phyloP scores from a whole-genome alignment of 2,113 vertebrate species.

The Calyptomena viridis region DNA sequence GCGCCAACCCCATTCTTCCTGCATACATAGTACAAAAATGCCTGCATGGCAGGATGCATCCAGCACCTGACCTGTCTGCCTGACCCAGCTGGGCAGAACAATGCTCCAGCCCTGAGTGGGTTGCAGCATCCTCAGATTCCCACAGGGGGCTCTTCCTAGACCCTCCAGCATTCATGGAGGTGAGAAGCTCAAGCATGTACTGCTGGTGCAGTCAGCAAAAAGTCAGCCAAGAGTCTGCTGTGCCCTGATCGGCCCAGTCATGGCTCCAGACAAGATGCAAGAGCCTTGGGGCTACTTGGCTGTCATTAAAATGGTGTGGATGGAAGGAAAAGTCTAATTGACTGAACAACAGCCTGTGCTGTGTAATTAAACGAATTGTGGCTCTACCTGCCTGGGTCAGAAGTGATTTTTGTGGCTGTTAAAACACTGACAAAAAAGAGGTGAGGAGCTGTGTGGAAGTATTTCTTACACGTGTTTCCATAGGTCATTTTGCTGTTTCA shows the following conservation, averaged over 20 bases:
- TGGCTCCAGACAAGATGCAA: background rate
- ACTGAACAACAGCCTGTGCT: conserved; percentile 20
- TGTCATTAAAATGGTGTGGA: conserved; percentile 49
- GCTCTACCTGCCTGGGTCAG: conserved; percentile 44
- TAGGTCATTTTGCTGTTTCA: background rate
- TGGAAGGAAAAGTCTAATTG: conserved; percentile 50
- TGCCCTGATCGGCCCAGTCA: background rate
- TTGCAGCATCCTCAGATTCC: background rate
- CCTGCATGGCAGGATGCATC: background rate
- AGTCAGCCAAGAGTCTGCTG: background rate
- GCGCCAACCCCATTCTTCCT: background rate
- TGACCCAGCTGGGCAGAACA: background rate
- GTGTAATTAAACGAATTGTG: conserved; percentile 49
- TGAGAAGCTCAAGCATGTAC: background rate
- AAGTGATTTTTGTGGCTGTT: background rate
- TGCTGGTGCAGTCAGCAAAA: background rate
- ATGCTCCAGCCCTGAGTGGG: background rate
- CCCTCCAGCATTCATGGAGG: background rate
- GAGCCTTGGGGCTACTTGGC: background rate
- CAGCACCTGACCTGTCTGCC: background rate
- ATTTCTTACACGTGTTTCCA: background rate
- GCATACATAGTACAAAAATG: fast-evolving
- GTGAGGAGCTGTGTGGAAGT: background rate
- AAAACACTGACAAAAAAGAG: background rate
- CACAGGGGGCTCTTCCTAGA: fast-evolving